phyloP scores from a whole-genome alignment of 2,888 invertebrate genomes.

The Alitta virens region DNA sequence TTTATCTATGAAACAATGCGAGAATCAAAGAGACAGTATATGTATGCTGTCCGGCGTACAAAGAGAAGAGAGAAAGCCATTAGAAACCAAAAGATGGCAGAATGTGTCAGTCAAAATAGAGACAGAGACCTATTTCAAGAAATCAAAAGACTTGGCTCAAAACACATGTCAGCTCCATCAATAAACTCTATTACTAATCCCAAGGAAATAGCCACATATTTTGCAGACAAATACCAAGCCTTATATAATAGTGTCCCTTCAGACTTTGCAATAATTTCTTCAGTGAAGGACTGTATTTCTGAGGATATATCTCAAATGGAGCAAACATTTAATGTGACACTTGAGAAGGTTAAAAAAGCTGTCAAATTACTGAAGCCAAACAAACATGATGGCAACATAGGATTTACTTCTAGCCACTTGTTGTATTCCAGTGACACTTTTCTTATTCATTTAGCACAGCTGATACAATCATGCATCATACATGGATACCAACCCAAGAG shows the following conservation, averaged over 20 bases:
- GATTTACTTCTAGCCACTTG: neutral
- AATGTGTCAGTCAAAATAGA: neutral
- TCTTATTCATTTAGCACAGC: neutral
- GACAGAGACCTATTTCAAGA: neutral
- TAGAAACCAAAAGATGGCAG: neutral
- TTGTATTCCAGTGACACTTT: neutral
- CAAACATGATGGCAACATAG: neutral
- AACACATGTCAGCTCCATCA: neutral
- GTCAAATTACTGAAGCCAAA: neutral
- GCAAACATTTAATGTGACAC: neutral
- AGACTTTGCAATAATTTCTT: neutral
- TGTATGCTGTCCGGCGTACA: neutral
- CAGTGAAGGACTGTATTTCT: too few relatives aligned
- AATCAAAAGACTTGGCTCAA: neutral
- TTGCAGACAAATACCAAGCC: neutral
- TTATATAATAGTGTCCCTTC: neutral
- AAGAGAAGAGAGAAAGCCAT: neutral
- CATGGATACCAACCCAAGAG: too few relatives aligned
- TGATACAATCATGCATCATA: too few relatives aligned
- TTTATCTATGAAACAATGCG: neutral
- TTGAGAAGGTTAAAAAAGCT: neutral
- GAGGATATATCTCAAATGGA: too few relatives aligned
- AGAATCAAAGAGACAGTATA: neutral
- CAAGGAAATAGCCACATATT: neutral
- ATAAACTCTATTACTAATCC: neutral